These are phyloP conservation scores for Temnothorax rugatulus DNA, from an alignment of 2,888 invertebrate species.

Conservation along the genomic window DNA sequence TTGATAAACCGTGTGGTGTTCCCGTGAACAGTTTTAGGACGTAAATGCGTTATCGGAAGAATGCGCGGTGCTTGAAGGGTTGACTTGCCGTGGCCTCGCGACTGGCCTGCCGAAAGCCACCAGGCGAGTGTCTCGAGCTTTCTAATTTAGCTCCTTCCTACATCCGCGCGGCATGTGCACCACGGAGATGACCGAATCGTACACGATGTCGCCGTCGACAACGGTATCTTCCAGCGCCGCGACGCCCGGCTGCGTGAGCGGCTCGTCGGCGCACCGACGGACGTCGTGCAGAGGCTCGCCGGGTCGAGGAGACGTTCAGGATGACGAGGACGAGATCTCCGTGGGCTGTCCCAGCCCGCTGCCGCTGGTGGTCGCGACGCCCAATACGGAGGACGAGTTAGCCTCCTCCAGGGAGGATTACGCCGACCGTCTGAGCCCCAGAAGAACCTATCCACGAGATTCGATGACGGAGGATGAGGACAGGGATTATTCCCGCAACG, in stretches of 20 bases:
- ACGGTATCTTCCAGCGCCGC: slow-evolving; percentile 82
- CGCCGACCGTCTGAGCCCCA: slow-evolving; percentile 80
- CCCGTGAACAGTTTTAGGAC: slow-evolving; percentile 15
- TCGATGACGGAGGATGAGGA: slow-evolving; percentile 73
- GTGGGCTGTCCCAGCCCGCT: slow-evolving; percentile 91
- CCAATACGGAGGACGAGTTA: slow-evolving; percentile 86
- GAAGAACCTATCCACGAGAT: slow-evolving; percentile 66
- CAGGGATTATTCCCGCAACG: slow-evolving; percentile 79
- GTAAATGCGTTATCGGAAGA: slow-evolving; percentile 4
- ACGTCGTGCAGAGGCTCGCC: slow-evolving; percentile 81
- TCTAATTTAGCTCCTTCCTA: slow-evolving; percentile 1
- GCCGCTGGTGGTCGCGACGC: slow-evolving; percentile 84
- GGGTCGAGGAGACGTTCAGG: slow-evolving; percentile 74
- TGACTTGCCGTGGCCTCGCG: slow-evolving; percentile 30
- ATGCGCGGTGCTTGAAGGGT: slow-evolving; percentile 33
- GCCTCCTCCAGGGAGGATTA: slow-evolving; percentile 82
- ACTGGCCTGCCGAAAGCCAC: slow-evolving; percentile 32
- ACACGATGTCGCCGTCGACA: slow-evolving; percentile 84
- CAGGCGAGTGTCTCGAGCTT: slow-evolving; percentile 39
- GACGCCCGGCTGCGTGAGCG: slow-evolving; percentile 78
- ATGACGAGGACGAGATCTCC: slow-evolving; percentile 91
- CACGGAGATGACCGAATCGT: slow-evolving; percentile 85
- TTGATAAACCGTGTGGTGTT: slow-evolving; percentile 10
- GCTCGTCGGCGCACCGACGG: slow-evolving; percentile 86
- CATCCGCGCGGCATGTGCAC: slow-evolving; percentile 81